Evolutionary conservation across 2,888 invertebrate species (phyloP).

Genomic region (Steinernema scapterisci): DNA sequence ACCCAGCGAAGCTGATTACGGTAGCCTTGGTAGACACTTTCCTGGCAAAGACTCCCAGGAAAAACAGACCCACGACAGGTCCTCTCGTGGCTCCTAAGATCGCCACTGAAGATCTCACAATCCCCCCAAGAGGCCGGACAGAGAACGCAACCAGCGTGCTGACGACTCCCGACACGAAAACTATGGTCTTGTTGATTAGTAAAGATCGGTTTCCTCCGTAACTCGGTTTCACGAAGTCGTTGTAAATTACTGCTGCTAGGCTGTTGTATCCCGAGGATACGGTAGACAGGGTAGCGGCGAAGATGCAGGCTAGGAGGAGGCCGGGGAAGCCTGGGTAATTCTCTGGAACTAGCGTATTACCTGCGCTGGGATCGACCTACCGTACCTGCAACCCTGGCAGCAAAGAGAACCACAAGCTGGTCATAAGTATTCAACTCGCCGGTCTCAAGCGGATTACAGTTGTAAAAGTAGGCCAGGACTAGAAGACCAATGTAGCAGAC

Average conservation of each 20-base stretch:
- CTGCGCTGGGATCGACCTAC: not conserved
- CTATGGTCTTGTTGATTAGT: not conserved
- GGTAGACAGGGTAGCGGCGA: slow-evolving; percentile 34
- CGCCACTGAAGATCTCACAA: slow-evolving; percentile 8
- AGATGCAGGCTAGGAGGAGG: slow-evolving; percentile 35
- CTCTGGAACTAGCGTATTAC: not conserved
- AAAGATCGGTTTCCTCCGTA: not conserved
- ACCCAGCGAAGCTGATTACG: slow-evolving; percentile 10
- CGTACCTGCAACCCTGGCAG: slow-evolving; percentile 9
- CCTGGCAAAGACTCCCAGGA: slow-evolving; percentile 16
- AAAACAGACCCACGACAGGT: slow-evolving; percentile 11
- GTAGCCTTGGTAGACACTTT: slow-evolving; percentile 2
- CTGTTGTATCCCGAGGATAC: slow-evolving; percentile 36
- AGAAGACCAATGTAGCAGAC: slow-evolving; percentile 35
- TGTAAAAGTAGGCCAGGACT: slow-evolving; percentile 37
- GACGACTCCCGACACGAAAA: slow-evolving; percentile 4
- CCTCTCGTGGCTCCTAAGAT: slow-evolving; percentile 23
- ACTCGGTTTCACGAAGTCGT: slow-evolving; percentile 9
- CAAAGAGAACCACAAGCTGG: slow-evolving; percentile 36
- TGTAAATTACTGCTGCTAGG: slow-evolving; percentile 34
- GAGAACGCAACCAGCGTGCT: slow-evolving; percentile 5
- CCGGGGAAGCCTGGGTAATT: slow-evolving; percentile 26
- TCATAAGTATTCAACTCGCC: slow-evolving; percentile 16
- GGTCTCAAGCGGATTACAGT: slow-evolving; percentile 29
- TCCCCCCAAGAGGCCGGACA: slow-evolving; percentile 1